Conservation (phyloP, 2,888 invertebrate genomes). For the Callosobruchus maculatus region DNA sequence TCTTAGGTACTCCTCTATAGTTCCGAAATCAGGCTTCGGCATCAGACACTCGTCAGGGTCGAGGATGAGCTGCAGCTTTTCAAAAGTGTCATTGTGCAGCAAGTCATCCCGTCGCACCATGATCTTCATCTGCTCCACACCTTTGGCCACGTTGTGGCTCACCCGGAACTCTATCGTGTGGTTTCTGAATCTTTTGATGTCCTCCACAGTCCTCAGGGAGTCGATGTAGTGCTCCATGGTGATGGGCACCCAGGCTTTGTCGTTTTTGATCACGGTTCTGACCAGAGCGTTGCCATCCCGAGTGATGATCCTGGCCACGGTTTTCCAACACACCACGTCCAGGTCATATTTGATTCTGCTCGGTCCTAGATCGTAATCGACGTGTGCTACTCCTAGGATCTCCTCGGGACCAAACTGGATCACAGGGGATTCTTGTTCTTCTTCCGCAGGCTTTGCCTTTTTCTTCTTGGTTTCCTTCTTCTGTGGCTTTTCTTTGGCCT, state of each 20-base stretch:
- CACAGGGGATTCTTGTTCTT: neutral
- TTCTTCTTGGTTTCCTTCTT: neutral
- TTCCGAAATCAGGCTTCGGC: neutral
- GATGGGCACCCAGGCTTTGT: conserved; percentile 28
- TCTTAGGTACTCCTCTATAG: conserved; percentile 7
- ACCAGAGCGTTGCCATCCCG: conserved; percentile 19
- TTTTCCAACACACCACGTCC: conserved; percentile 31
- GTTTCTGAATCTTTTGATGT: conserved; percentile 21
- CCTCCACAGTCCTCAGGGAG: conserved; percentile 17
- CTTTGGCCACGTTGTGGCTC: conserved; percentile 11
- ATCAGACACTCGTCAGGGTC: neutral
- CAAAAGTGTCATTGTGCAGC: conserved; percentile 1
- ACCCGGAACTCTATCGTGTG: conserved; percentile 25
- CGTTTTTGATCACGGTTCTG: conserved; percentile 22
- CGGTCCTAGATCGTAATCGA: neutral
- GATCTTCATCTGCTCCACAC: conserved; percentile 2
- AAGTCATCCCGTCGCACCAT: conserved; percentile 1
- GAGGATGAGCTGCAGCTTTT: neutral
- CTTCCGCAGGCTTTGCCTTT: neutral
- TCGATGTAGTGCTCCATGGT: conserved; percentile 26
- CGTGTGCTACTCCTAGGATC: neutral
- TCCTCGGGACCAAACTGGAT: neutral
- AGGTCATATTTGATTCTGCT: conserved; percentile 23
- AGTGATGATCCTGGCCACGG: conserved; percentile 24
- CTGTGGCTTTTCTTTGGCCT: neutral